These are phyloP conservation scores for Geotrypetes seraphini DNA, from an alignment of 2,797 vertebrate genomes.

Conservation along the genomic window DNA sequence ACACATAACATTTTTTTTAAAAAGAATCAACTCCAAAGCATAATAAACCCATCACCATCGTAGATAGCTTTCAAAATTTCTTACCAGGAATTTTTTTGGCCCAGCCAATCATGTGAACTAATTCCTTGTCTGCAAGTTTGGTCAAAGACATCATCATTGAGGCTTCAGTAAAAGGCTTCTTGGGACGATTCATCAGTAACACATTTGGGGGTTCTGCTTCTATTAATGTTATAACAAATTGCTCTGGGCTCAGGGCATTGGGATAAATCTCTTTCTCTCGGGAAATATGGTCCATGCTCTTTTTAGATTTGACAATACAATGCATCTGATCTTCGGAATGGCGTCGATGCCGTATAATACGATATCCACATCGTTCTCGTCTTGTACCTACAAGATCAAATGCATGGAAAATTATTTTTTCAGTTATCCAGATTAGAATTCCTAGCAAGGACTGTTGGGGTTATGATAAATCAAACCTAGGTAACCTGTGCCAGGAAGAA, in stretches of 20 bases:
- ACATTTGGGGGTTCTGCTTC: slow-evolving; percentile 88
- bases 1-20: too few relatives aligned
- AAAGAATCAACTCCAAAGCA: too few relatives aligned
- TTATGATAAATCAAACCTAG: too few relatives aligned
- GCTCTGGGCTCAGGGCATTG: slow-evolving; percentile 62
- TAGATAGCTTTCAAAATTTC: neutral
- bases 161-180: slow-evolving; percentile 81
- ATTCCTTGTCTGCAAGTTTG: slow-evolving; percentile 86
- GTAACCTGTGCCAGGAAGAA: too few relatives aligned
- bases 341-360: slow-evolving; percentile 61
- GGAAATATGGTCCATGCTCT: slow-evolving; percentile 8
- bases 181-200: slow-evolving; percentile 72
- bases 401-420: too few relatives aligned
- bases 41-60: too few relatives aligned
- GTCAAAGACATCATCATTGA: slow-evolving; percentile 98
- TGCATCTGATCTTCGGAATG: slow-evolving; percentile 44
- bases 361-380: slow-evolving; percentile 79
- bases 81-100: slow-evolving; percentile 96
- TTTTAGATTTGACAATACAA: slow-evolving; percentile 36
- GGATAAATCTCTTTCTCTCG: slow-evolving; percentile 40
- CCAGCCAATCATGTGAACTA: slow-evolving; percentile 95
- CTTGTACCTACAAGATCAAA: slow-evolving; percentile 69
- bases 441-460: too few relatives aligned
- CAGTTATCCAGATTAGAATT: too few relatives aligned
- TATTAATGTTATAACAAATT: slow-evolving; percentile 77